phyloP scores from a whole-genome alignment of 2,113 vertebrate species.

The Lycaon pictus region DNA sequence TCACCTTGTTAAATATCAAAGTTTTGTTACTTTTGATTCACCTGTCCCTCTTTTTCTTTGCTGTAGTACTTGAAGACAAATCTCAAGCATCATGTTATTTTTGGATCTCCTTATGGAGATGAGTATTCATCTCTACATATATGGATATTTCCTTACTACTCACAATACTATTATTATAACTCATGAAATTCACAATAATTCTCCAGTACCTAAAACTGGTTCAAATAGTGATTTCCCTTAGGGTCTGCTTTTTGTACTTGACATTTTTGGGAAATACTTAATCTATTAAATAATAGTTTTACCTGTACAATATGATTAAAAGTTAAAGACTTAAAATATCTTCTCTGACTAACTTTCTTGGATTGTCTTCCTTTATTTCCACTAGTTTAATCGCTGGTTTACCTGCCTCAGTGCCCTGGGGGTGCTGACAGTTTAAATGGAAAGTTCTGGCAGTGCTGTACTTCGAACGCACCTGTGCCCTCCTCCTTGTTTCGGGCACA shows the following conservation, averaged over 20 bases:
- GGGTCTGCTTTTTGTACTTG: background rate
- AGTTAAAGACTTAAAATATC: background rate
- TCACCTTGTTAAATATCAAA: background rate
- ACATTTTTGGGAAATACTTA: background rate
- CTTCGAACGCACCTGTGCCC: background rate
- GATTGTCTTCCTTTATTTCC: background rate
- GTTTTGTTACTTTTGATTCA: background rate
- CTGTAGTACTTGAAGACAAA: background rate
- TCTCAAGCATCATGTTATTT: background rate
- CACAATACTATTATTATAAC: background rate
- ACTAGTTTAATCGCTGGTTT: background rate
- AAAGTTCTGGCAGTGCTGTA: background rate
- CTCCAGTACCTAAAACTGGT: background rate
- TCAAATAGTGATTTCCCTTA: background rate
- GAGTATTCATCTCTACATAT: background rate
- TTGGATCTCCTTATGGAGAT: background rate
- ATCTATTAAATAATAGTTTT: background rate
- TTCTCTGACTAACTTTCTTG: background rate
- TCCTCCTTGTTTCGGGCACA: background rate
- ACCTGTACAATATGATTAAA: background rate
- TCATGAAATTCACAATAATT: background rate
- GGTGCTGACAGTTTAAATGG: background rate
- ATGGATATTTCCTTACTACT: background rate
- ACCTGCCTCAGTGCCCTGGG: background rate
- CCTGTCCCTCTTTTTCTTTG: background rate